These are phyloP conservation scores for Schizaphis graminum DNA, from an alignment of 2,888 invertebrate species.

Conservation along the genomic window DNA sequence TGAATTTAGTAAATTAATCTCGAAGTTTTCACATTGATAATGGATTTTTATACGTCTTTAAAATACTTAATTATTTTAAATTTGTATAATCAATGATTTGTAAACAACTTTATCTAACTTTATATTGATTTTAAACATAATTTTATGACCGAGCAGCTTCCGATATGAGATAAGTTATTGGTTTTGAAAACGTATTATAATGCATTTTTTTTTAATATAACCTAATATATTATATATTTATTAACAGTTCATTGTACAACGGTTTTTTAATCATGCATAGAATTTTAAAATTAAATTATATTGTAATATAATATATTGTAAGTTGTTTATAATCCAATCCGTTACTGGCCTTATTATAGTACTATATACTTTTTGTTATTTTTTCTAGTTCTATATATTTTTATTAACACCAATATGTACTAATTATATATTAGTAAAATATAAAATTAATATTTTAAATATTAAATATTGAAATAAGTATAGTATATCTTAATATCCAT, in stretches of 20 bases:
- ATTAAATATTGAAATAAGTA: background rate
- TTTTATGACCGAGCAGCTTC: background rate
- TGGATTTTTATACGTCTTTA: background rate
- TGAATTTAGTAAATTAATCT: background rate
- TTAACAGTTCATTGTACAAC: no score
- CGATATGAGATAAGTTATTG: background rate
- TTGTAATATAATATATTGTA: no score
- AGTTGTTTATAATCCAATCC: no score
- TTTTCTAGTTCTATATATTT: no score
- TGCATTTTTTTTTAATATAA: background rate
- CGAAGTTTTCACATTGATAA: background rate
- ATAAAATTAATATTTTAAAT: no score
- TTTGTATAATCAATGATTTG: background rate
- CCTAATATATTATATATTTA: background rate
- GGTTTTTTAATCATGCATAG: no score
- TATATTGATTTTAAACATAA: background rate
- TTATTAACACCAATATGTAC: no score
- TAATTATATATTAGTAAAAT: no score
- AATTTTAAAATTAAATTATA: no score
- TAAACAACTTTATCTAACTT: background rate
- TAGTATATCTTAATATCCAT: background rate
- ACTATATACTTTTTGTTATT: no score
- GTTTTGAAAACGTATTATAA: background rate
- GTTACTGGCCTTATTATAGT: no score
- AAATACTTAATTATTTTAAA: background rate